Conservation (phyloP, 2,113 vertebrate species). For the Forbesichthys agassizii region DNA sequence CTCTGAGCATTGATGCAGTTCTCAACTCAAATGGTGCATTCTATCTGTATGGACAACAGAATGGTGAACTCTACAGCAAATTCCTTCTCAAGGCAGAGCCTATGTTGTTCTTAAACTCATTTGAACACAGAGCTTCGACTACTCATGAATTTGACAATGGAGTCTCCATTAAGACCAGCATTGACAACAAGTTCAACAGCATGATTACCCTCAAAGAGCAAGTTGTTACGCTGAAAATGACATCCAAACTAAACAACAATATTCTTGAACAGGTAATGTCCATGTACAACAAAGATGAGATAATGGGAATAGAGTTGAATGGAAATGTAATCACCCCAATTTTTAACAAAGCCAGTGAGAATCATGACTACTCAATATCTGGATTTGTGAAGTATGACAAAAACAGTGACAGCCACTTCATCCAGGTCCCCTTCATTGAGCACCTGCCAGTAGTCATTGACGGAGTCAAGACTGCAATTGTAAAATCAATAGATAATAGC, state of each 20-base stretch:
- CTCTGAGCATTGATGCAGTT: constrained; percentile 76
- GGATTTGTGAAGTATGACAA: constrained; percentile 90
- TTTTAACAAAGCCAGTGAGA: constrained; percentile 55
- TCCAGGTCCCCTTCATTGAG: constrained; percentile 85
- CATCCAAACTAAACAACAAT: constrained; percentile 82
- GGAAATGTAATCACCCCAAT: constrained; percentile 77
- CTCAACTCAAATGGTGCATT: constrained; percentile 81
- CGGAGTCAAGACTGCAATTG: constrained; percentile 66
- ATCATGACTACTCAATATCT: constrained; percentile 82
- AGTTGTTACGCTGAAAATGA: constrained; percentile 77
- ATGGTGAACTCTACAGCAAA: constrained; percentile 86
- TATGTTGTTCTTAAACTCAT: constrained; percentile 79
- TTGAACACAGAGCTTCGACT: constrained; percentile 85
- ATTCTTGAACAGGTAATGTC: constrained; percentile 80
- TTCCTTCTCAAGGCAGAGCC: constrained; percentile 86
- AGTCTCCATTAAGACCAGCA: constrained; percentile 65
- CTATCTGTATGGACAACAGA: constrained; percentile 79
- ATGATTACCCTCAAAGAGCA: constrained; percentile 85
- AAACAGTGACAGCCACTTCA: constrained; percentile 82
- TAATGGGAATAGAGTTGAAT: constrained; percentile 77
- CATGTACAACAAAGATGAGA: constrained; percentile 82
- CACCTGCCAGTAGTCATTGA: constrained; percentile 81
- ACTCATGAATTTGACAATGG: constrained; percentile 67
- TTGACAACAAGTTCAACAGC: constrained; percentile 79
- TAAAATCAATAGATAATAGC: constrained; percentile 67